Evolutionary conservation across 2,797 vertebrate genomes (phyloP).

Genomic region (Euthynnus affinis): DNA sequence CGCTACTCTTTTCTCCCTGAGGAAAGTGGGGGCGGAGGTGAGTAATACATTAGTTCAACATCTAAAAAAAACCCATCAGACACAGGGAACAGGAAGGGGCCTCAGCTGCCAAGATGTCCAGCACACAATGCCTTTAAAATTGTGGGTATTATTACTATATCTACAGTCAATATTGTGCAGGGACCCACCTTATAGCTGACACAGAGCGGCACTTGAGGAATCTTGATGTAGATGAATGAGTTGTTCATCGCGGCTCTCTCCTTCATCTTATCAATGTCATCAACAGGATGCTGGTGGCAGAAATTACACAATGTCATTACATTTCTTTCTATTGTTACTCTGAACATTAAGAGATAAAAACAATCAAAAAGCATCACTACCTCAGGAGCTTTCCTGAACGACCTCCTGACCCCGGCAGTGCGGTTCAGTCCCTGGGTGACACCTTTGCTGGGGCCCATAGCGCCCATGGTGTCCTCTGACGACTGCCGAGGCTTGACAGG

Average conservation of each 20-base stretch:
- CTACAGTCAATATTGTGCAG: neutral
- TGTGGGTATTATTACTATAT: no score
- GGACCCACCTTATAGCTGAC: conserved; percentile 96
- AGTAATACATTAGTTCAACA: neutral
- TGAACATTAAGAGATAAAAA: neutral
- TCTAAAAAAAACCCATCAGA: neutral
- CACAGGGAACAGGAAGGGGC: neutral
- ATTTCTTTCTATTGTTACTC: neutral
- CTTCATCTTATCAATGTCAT: conserved; percentile 99
- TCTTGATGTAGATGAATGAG: conserved; percentile 99
- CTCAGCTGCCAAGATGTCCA: no score
- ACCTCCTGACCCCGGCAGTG: conserved; percentile 94
- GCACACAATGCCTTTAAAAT: no score
- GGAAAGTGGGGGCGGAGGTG: neutral
- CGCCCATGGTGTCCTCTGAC: conserved; percentile 91
- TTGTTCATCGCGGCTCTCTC: conserved; percentile 99
- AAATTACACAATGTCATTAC: neutral
- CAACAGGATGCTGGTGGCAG: conserved; percentile 91
- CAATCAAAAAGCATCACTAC: conserved; percentile 76
- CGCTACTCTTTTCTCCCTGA: conserved; percentile 98
- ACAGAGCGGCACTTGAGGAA: conserved; percentile 98
- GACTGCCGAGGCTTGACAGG: conserved; percentile 94
- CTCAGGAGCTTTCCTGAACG: conserved; percentile 96
- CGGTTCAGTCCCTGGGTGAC: conserved; percentile 95
- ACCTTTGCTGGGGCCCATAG: conserved; percentile 93